Evolutionary conservation across 2,888 invertebrate species (phyloP), one percentile per base, ranked within the genome.

Genomic region (Liodrosophila aerea): DNA sequence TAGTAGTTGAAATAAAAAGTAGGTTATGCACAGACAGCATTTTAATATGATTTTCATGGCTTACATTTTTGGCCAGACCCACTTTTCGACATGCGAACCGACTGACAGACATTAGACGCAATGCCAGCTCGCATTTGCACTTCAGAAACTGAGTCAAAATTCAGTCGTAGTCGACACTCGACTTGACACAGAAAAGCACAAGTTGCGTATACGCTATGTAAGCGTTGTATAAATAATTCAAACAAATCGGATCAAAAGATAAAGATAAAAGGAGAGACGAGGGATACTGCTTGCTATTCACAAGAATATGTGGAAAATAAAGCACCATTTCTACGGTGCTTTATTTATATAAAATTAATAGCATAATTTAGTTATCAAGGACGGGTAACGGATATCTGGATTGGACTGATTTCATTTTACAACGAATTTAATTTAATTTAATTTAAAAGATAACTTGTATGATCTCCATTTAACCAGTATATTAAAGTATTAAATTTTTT

Each of bases 31-130:
- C 67, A 76, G 85, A 74, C 76, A 80, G 68, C 70, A 70, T 78
- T 86, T 86, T 85, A 85, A 86, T 82, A 86, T 82, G 83, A 86
- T 83, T 83, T 85, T 75, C 73, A 75, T 80, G 73, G 71, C 73
- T 76, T 72, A 64, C 64, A 61, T 71, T 22, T 22, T 74, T 49
- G 51, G 51, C 58, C 67, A 67, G 58, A 66, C 64, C 22, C 22
- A 5, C n/a, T n/a, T 22, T 5, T 5, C 37, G 44, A 54, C n/a
- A n/a, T n/a, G 18, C n/a, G 39, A 39, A 47, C 45, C 37, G 31
- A 60, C 49, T 52, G 36, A 56, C 59, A 46, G 46, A 27, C 27
- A 27, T 18, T 36, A 18, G 18, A 45, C 31, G 33, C 46, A 40
- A 33, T 39, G 22, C 12, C 39, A 16, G 13, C 54, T 43, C 40